Conservation (phyloP, 2,797 vertebrate species). For the Pteropus rufus region DNA sequence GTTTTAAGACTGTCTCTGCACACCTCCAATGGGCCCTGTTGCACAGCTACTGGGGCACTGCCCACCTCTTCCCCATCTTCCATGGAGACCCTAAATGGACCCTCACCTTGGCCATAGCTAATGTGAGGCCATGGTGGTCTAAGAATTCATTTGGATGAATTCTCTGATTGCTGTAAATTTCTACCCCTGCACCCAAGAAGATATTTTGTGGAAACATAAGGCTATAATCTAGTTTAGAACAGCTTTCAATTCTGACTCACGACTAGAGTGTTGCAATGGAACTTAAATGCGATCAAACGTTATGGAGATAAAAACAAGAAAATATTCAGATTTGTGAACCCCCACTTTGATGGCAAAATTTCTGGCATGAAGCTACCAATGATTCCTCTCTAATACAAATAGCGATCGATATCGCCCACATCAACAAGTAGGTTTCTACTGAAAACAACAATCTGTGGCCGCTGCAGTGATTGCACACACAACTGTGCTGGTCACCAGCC, state of each 20-base stretch:
- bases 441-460: background rate
- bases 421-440: background rate
- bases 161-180: background rate
- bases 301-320: background rate
- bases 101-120: background rate
- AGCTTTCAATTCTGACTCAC: slow-evolving; percentile 29
- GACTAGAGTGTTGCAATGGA: background rate
- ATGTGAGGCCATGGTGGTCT: background rate
- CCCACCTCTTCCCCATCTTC: fast-evolving
- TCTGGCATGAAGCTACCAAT: background rate
- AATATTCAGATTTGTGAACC: background rate
- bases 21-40: background rate
- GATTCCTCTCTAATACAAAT: background rate
- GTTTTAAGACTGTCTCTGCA: background rate
- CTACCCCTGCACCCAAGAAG: background rate
- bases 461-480: background rate
- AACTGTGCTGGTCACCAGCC: background rate
- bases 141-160: background rate
- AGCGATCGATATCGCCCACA: background rate
- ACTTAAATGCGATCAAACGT: background rate
- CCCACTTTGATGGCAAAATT: background rate
- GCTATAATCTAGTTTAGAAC: background rate
- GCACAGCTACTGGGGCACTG: background rate
- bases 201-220: background rate
- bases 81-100: background rate